phyloP scores from a whole-genome alignment of 2,888 invertebrate species.

The Leptarthrus brevirostris region DNA sequence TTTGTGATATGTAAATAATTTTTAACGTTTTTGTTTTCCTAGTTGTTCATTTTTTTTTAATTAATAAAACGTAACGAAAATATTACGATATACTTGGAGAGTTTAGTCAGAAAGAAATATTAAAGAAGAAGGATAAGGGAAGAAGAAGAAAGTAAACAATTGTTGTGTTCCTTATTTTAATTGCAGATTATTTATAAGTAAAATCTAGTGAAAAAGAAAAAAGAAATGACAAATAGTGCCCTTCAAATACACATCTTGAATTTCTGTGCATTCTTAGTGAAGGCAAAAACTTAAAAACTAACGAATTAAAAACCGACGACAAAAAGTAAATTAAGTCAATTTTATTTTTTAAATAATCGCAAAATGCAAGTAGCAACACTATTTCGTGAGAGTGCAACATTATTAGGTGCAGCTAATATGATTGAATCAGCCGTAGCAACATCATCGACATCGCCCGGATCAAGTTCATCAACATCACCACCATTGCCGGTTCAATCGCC shows the following conservation, averaged over 20 bases:
- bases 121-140: too few relatives aligned
- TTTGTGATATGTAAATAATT: slow-evolving; percentile 42
- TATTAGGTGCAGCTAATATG: slow-evolving; percentile 69
- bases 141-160: not conserved
- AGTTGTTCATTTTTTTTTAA: too few relatives aligned
- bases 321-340: too few relatives aligned
- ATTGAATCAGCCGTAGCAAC: slow-evolving; percentile 8
- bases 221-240: not conserved
- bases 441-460: slow-evolving; percentile 45
- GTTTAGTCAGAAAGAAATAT: too few relatives aligned
- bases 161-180: not conserved
- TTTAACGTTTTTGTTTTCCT: not conserved
- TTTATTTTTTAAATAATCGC: too few relatives aligned
- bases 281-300: slow-evolving; percentile 7
- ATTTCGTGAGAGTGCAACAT: slow-evolving; percentile 75
- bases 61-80: too few relatives aligned
- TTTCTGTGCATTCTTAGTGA: not conserved
- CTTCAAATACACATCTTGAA: not conserved
- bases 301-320: too few relatives aligned
- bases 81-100: too few relatives aligned
- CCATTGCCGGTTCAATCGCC: slow-evolving; percentile 12
- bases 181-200: not conserved
- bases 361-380: slow-evolving; percentile 76
- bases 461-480: slow-evolving; percentile 10
- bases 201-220: not conserved